Percentiles rank a stretch among this genome's conserved stretches.
These are phyloP conservation scores for Thymelicus acteon DNA, from an alignment of 2,888 invertebrate genomes.

Conservation along the genomic window DNA sequence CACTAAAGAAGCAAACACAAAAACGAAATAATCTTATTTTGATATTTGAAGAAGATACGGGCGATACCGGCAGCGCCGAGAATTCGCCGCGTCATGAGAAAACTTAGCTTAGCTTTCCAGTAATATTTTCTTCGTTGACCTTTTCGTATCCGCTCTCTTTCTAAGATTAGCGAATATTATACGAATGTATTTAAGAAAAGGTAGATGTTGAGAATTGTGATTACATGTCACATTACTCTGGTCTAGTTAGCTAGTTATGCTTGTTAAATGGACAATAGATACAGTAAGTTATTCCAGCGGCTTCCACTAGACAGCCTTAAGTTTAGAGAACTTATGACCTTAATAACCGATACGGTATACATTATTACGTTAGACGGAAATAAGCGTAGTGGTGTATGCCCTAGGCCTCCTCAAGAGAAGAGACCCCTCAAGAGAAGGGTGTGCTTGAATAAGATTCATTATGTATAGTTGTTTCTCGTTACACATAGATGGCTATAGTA, in stretches of 20 bases:
- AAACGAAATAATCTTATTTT: constrained; percentile 67
- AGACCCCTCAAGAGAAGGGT: too few relatives aligned
- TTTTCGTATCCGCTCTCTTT: constrained; percentile 53
- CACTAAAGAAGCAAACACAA: constrained; percentile 52
- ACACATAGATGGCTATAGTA: too few relatives aligned
- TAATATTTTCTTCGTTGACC: constrained; percentile 64
- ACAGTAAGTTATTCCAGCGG: too few relatives aligned
- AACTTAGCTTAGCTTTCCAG: constrained; percentile 67
- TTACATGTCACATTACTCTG: constrained; percentile 20
- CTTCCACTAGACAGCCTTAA: too few relatives aligned
- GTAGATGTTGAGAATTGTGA: neutral
- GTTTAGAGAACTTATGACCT: too few relatives aligned
- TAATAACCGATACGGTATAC: too few relatives aligned
- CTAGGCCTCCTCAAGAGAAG: too few relatives aligned
- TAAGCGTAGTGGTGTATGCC: too few relatives aligned
- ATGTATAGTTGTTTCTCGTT: too few relatives aligned
- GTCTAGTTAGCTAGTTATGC: neutral
- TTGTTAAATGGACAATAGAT: too few relatives aligned
- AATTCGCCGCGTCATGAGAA: constrained; percentile 69
- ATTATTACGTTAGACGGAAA: too few relatives aligned
- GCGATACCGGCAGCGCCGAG: constrained; percentile 57
- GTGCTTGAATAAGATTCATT: too few relatives aligned
- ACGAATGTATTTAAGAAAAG: constrained; percentile 34
- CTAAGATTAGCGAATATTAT: constrained; percentile 51
- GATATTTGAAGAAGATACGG: constrained; percentile 64